A percentile compares a stretch with the other conserved stretches of the same genome.
phyloP scores from a whole-genome alignment of 2,113 vertebrate species.

The Excalfactoria chinensis region DNA sequence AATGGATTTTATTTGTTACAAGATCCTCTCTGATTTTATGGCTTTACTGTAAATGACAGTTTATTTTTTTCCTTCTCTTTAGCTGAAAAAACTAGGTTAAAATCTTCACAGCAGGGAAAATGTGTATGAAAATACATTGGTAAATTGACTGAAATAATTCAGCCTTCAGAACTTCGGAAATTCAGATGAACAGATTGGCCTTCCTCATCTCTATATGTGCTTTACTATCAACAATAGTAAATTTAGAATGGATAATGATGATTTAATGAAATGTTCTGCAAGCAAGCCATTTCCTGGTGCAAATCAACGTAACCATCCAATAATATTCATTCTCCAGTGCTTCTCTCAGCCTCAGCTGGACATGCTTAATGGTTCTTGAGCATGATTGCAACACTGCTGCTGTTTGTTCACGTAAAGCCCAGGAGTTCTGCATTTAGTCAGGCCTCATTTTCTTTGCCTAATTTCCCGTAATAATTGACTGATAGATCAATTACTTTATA shows the following conservation, averaged over 20 bases:
- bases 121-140: neutral
- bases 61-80: neutral
- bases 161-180: neutral
- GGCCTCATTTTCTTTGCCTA: neutral
- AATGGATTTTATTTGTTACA: neutral
- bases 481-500: accelerated
- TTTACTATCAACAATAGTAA: neutral
- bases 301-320: neutral
- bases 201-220: neutral
- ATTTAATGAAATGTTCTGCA: neutral
- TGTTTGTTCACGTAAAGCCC: neutral
- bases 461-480: neutral
- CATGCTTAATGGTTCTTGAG: neutral
- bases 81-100: constrained; percentile 29
- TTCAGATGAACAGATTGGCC: neutral
- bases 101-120: constrained; percentile 31
- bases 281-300: neutral
- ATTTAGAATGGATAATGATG: neutral
- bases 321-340: neutral
- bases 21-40: neutral
- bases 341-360: neutral
- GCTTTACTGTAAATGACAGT: neutral
- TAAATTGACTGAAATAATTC: constrained; percentile 7
- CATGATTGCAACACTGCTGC: accelerated
- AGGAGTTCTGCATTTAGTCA: neutral